Conservation (phyloP, 2,888 invertebrate species). For the Lacanobia wlatinum region DNA sequence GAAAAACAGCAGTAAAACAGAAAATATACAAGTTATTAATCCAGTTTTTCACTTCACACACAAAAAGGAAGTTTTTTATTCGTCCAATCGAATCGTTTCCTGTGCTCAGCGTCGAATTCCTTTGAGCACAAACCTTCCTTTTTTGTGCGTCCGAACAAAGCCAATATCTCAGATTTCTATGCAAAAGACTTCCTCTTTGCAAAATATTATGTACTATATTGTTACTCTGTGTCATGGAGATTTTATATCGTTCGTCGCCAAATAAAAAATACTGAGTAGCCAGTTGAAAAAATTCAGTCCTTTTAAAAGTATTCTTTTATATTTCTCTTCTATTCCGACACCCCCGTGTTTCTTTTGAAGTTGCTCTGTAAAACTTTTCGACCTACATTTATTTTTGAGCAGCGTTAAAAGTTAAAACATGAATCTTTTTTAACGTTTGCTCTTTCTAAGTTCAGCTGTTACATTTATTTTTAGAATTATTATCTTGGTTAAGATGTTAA, state of each 20-base stretch:
- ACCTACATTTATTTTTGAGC: slow-evolving; percentile 49
- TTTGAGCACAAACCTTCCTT: slow-evolving; percentile 81
- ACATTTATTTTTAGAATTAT: slow-evolving; percentile 19
- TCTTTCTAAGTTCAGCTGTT: slow-evolving; percentile 15
- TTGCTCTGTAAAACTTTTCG: slow-evolving; percentile 44
- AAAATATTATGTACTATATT: slow-evolving; percentile 82
- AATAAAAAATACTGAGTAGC: slow-evolving; percentile 73
- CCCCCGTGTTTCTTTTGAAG: slow-evolving; percentile 54
- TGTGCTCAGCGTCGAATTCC: slow-evolving; percentile 72
- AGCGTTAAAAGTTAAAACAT: slow-evolving; percentile 33
- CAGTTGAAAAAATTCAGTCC: slow-evolving; percentile 71
- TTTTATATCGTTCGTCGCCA: slow-evolving; percentile 74
- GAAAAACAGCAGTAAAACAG: slow-evolving; percentile 20
- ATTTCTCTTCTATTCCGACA: slow-evolving; percentile 46
- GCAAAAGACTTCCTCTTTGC: slow-evolving; percentile 80
- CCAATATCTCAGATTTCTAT: slow-evolving; percentile 84
- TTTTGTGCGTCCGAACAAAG: slow-evolving; percentile 85
- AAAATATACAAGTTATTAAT: slow-evolving; percentile 52
- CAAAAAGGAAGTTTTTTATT: slow-evolving; percentile 62
- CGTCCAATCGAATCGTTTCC: slow-evolving; percentile 73
- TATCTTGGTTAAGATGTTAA: neutral
- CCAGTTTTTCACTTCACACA: slow-evolving; percentile 43
- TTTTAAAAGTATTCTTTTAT: slow-evolving; percentile 59
- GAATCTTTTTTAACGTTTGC: slow-evolving; percentile 41
- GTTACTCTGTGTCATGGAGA: slow-evolving; percentile 83